Percentiles rank a stretch among this genome's conserved stretches.
These are phyloP conservation scores for Himalopsyche phryganea DNA, from an alignment of 1,140 invertebrate species.

Conservation along the genomic window DNA sequence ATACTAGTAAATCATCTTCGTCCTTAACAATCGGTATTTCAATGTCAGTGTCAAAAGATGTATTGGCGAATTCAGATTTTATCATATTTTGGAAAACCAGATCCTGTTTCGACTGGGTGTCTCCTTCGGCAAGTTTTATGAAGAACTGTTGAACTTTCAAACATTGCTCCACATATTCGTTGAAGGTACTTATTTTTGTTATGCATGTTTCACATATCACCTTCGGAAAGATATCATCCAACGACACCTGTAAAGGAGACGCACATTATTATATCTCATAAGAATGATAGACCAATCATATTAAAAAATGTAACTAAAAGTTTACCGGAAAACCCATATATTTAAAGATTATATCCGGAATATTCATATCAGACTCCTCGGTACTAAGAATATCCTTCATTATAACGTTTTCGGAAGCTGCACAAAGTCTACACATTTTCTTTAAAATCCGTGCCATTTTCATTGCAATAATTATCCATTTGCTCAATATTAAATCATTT, in stretches of 20 bases:
- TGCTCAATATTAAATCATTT: too few species aligned
- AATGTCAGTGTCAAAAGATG: background rate
- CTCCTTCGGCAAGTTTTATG: constrained; percentile 4
- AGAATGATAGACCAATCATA: background rate
- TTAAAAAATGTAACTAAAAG: constrained; percentile 1
- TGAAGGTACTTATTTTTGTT: constrained; percentile 21
- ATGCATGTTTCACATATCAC: constrained; percentile 23
- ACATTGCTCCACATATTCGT: constrained; percentile 30
- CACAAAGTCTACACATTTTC: constrained; percentile 49
- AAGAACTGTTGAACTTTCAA: constrained; percentile 24
- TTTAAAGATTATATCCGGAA: constrained; percentile 22
- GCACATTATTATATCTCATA: background rate
- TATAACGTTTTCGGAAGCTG: constrained; percentile 34
- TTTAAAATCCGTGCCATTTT: constrained; percentile 41
- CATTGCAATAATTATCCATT: background rate
- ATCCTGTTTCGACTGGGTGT: constrained; percentile 11
- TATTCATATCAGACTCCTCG: constrained; percentile 12
- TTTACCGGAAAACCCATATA: constrained; percentile 22
- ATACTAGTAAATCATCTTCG: background rate
- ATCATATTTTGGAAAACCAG: constrained; percentile 11
- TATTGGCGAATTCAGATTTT: constrained; percentile 15
- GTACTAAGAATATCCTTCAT: constrained; percentile 20
- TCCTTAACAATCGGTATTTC: constrained; percentile 3
- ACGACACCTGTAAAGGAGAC: constrained; percentile 10
- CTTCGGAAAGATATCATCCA: constrained; percentile 24